Percentiles rank a stretch among this genome's conserved stretches.
These are phyloP conservation scores for Vimba vimba DNA, from an alignment of 2,113 vertebrate genomes.

Conservation along the genomic window DNA sequence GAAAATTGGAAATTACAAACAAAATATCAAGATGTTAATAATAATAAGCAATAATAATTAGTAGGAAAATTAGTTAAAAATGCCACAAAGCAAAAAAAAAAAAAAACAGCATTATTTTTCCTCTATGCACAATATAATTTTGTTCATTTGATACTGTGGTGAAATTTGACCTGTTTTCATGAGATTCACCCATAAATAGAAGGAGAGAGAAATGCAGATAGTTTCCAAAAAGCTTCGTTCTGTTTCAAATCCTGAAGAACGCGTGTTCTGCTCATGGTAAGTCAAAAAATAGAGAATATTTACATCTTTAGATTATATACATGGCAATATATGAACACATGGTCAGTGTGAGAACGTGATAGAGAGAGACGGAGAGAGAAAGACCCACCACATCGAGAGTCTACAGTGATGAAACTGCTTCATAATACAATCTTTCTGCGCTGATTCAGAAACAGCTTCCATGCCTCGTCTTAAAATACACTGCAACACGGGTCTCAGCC, in stretches of 20 bases:
- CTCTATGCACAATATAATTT: neutral
- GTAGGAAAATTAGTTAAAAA: neutral
- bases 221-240: slow-evolving; percentile 44
- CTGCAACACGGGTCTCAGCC: neutral
- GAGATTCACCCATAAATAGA: slow-evolving; percentile 31
- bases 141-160: neutral
- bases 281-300: slow-evolving; percentile 62
- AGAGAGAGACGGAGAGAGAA: slow-evolving; percentile 12
- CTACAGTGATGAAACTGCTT: neutral
- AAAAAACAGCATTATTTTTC: neutral
- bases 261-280: slow-evolving; percentile 44
- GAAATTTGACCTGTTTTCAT: slow-evolving; percentile 9
- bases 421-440: slow-evolving; percentile 6
- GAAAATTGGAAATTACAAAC: neutral
- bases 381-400: slow-evolving; percentile 14
- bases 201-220: slow-evolving; percentile 43
- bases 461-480: neutral
- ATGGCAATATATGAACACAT: slow-evolving; percentile 35
- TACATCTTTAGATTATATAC: slow-evolving; percentile 61
- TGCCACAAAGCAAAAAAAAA: neutral
- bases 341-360: slow-evolving; percentile 5
- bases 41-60: neutral
- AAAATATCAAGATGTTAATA: neutral
- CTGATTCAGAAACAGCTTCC: slow-evolving; percentile 4
- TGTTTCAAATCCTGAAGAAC: slow-evolving; percentile 46